phyloP scores from a whole-genome alignment of 2,113 vertebrate species.

The Poeciliopsis retropinna region DNA sequence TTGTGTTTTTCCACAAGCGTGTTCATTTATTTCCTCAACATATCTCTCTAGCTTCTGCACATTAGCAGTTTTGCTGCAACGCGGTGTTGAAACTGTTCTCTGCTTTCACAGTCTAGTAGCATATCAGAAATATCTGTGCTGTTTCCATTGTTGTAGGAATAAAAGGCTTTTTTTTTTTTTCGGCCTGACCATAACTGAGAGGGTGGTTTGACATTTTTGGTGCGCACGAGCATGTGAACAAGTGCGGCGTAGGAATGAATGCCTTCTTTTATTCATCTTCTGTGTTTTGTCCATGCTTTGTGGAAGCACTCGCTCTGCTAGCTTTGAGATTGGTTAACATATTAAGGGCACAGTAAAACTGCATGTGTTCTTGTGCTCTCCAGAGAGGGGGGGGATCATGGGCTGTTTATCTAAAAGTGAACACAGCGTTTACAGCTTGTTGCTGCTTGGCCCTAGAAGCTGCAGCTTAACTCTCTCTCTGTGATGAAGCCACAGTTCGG shows the following conservation, averaged over 20 bases:
- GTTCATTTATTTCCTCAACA: conserved; percentile 33
- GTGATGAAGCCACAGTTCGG: conserved; percentile 34
- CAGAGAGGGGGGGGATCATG: conserved; percentile 15
- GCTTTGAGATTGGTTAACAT: conserved; percentile 48
- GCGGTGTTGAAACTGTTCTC: neutral
- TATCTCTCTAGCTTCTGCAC: conserved; percentile 14
- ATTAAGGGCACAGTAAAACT: conserved; percentile 23
- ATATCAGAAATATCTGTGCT: conserved; percentile 23
- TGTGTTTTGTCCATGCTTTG: conserved; percentile 48
- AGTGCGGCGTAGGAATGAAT: conserved; percentile 46
- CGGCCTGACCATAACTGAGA: conserved; percentile 27
- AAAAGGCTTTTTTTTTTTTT: neutral
- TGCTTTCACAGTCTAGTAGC: conserved; percentile 18
- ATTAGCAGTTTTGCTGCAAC: neutral
- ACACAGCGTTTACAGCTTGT: conserved; percentile 37
- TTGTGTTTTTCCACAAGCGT: conserved; percentile 28
- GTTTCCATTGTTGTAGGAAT: conserved; percentile 27
- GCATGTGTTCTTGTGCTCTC: neutral
- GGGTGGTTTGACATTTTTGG: conserved; percentile 51
- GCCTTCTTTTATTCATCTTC: conserved; percentile 55
- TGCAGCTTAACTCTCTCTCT: conserved; percentile 36
- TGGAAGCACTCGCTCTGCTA: conserved; percentile 42
- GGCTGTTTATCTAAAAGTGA: conserved; percentile 49
- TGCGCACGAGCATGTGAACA: conserved; percentile 47
- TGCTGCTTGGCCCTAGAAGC: conserved; percentile 30